Percentiles rank a stretch among this genome's conserved stretches.
Evolutionary conservation across 1,140 invertebrate species (phyloP).

Genomic region (Lasioglossum albipes): DNA sequence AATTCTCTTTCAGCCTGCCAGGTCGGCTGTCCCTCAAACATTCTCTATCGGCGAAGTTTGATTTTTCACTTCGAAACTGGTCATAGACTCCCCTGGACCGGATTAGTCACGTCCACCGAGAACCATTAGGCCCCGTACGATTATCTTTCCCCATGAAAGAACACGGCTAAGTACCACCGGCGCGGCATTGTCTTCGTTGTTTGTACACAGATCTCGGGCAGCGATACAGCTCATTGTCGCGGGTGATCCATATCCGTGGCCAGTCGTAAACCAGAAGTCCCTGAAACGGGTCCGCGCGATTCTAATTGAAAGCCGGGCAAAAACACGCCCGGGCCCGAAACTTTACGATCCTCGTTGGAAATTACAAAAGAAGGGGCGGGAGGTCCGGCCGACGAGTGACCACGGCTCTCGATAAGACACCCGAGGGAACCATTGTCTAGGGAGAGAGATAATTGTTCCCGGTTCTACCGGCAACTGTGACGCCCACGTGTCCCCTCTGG

Average conservation of each 20-base stretch:
- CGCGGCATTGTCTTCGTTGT: slow-evolving; percentile 17
- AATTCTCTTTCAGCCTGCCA: neutral
- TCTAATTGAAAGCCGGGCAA: slow-evolving; percentile 15
- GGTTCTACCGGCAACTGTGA: slow-evolving; percentile 14
- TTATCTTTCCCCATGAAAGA: slow-evolving; percentile 8
- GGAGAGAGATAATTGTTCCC: slow-evolving; percentile 37
- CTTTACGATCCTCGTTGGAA: slow-evolving; percentile 39
- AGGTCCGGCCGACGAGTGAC: neutral
- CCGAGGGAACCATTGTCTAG: slow-evolving; percentile 24
- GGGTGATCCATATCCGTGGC: neutral
- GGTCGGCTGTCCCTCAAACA: slow-evolving; percentile 31
- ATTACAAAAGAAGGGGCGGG: slow-evolving; percentile 1
- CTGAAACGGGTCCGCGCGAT: neutral
- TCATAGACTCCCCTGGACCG: neutral
- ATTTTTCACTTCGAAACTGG: slow-evolving; percentile 12
- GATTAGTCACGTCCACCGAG: slow-evolving; percentile 10
- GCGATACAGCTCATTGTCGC: neutral
- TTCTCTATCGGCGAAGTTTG: slow-evolving; percentile 24
- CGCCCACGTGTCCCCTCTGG: slow-evolving; percentile 10
- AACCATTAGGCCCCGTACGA: slow-evolving; percentile 26
- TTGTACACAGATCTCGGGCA: slow-evolving; percentile 11
- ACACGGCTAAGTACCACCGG: neutral
- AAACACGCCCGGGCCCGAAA: neutral
- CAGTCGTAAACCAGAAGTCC: neutral
- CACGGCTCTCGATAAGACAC: slow-evolving; percentile 26